Conservation (phyloP, 2,113 vertebrate genomes). For the Protomyctophum bolini region DNA sequence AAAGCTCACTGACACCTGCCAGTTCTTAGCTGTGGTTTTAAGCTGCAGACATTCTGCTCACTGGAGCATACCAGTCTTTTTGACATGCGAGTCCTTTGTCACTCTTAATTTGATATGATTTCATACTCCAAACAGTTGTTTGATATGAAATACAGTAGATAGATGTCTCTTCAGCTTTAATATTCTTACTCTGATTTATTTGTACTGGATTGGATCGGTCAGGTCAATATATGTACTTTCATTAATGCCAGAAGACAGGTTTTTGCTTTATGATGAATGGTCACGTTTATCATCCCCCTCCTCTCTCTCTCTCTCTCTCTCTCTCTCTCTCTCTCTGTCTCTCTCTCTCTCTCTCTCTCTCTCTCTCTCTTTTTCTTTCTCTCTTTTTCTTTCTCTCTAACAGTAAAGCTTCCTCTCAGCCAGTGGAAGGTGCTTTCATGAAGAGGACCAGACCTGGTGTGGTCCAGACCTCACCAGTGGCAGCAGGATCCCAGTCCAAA, state of each 20-base stretch:
- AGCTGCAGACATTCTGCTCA: too few species aligned
- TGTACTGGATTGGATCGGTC: background rate
- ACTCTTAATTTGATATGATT: background rate
- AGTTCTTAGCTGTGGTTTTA: too few species aligned
- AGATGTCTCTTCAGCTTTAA: background rate
- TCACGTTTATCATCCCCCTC: too few species aligned
- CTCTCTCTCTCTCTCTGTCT: constrained; percentile 22
- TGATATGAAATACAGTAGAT: too few species aligned
- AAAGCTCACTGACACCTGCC: too few species aligned
- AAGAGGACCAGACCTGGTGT: constrained; percentile 50
- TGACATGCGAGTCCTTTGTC: background rate
- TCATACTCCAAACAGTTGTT: background rate
- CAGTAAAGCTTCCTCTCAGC: constrained; percentile 64
- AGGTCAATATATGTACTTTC: constrained; percentile 14
- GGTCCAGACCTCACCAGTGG: constrained; percentile 51
- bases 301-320: constrained; percentile 33
- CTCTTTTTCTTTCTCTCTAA: constrained; percentile 36
- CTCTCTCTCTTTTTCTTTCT: constrained; percentile 28
- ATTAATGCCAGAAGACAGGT: background rate
- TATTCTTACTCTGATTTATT: background rate
- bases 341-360: constrained; percentile 10
- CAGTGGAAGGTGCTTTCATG: constrained; percentile 39
- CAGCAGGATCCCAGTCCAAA: constrained; percentile 50
- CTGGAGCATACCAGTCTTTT: too few species aligned
- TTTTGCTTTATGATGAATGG: background rate